Conservation (phyloP, 2,888 invertebrate species). For the Hydropsyche betteni region DNA sequence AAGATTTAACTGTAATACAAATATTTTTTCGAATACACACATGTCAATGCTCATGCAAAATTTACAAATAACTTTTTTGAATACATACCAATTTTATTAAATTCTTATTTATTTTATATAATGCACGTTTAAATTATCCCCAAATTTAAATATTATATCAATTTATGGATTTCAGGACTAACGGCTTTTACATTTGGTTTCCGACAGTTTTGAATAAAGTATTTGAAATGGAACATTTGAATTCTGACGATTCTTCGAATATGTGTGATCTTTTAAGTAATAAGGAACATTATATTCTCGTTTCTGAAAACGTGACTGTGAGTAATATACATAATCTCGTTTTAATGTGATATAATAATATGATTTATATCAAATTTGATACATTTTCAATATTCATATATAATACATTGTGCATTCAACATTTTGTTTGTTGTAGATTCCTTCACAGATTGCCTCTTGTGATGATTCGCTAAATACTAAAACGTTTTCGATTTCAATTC, state of each 20-base stretch:
- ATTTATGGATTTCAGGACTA: conserved; percentile 58
- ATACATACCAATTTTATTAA: too few relatives aligned
- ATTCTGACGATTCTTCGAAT: conserved; percentile 58
- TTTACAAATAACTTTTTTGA: too few relatives aligned
- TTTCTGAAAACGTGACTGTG: too few relatives aligned
- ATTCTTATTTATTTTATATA: too few relatives aligned
- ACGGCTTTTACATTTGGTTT: conserved; percentile 68
- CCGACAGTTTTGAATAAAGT: conserved; percentile 68
- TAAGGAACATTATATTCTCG: background rate
- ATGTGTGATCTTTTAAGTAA: conserved; percentile 56
- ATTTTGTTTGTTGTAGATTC: conserved; percentile 10
- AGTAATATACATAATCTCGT: background rate
- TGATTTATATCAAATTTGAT: too few relatives aligned
- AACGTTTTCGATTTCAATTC: conserved; percentile 59
- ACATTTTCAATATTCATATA: too few relatives aligned
- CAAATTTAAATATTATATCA: background rate
- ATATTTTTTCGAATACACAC: too few relatives aligned
- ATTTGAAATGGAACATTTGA: conserved; percentile 55
- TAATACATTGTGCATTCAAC: background rate
- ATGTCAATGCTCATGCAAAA: too few relatives aligned
- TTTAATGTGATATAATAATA: too few relatives aligned
- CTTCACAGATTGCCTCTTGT: conserved; percentile 54
- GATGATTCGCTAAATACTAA: conserved; percentile 58
- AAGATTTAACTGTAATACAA: background rate
- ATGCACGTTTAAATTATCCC: too few relatives aligned